phyloP scores from a whole-genome alignment of 2,797 vertebrate genomes.

The Avahi laniger region DNA sequence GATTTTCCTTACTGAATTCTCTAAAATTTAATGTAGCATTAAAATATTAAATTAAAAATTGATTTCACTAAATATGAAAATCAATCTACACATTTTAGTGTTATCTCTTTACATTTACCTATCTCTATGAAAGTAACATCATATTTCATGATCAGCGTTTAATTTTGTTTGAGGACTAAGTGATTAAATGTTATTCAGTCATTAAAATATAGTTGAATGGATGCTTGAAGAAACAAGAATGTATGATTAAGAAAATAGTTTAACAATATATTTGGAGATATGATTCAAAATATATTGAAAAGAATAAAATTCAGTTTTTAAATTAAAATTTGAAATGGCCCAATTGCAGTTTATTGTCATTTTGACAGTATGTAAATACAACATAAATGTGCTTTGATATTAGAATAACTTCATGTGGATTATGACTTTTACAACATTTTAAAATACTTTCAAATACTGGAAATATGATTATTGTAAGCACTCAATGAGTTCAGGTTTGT shows the following conservation, averaged over 20 bases:
- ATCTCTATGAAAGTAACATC: constrained; percentile 31
- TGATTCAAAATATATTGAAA: constrained; percentile 29
- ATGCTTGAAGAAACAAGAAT: constrained; percentile 35
- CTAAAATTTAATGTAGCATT: constrained; percentile 35
- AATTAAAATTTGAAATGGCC: constrained; percentile 28
- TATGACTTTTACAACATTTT: constrained; percentile 10
- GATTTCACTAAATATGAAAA: constrained; percentile 33
- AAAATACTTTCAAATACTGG: constrained; percentile 48
- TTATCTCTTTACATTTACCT: neutral
- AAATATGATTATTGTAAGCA: constrained; percentile 14
- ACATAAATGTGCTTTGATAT: constrained; percentile 2
- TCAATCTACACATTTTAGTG: constrained; percentile 14
- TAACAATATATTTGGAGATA: constrained; percentile 35
- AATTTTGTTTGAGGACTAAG: constrained; percentile 43
- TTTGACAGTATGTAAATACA: constrained; percentile 19
- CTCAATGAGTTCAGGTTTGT: neutral
- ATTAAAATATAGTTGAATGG: constrained; percentile 53
- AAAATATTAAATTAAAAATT: constrained; percentile 23
- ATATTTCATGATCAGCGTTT: constrained; percentile 38
- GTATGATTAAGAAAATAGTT: constrained; percentile 43
- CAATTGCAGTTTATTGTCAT: constrained; percentile 33
- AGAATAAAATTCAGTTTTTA: constrained; percentile 36
- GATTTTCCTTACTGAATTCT: constrained; percentile 32
- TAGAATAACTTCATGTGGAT: constrained; percentile 34
- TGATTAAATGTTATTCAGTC: constrained; percentile 38